Conservation (phyloP, 2,888 invertebrate genomes). For the Leptinotarsa peninsularis region DNA sequence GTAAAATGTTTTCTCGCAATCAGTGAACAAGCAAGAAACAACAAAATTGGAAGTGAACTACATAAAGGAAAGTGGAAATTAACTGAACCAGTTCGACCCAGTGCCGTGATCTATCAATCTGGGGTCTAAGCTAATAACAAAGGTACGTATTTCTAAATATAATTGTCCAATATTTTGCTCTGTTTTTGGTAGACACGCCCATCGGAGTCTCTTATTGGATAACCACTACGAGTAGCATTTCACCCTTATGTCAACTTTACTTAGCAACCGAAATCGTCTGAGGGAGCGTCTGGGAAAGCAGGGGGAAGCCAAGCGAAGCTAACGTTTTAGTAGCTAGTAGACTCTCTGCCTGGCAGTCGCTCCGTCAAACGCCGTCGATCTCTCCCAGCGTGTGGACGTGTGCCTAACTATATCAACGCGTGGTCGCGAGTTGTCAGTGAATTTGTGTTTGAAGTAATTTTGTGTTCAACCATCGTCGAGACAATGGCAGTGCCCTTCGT, state of each 20-base stretch:
- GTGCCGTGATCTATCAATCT: constrained; percentile 49
- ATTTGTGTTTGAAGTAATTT: constrained; percentile 41
- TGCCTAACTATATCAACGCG: constrained; percentile 32
- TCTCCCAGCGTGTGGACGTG: constrained; percentile 53
- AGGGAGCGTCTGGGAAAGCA: constrained; percentile 51
- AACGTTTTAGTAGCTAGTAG: constrained; percentile 48
- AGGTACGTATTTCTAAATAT: constrained; percentile 57
- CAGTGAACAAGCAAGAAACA: constrained; percentile 1
- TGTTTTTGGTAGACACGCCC: constrained; percentile 62
- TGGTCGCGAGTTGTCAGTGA: constrained; percentile 42
- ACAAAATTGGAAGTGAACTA: constrained; percentile 19
- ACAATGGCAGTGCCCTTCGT: constrained; percentile 65
- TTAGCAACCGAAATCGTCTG: constrained; percentile 47
- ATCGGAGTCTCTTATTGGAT: constrained; percentile 56
- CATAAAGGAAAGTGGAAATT: constrained; percentile 14
- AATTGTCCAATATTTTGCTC: constrained; percentile 63
- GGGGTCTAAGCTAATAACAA: constrained; percentile 51
- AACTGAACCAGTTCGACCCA: constrained; percentile 36
- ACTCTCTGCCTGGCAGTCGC: constrained; percentile 34
- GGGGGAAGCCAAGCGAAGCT: constrained; percentile 40
- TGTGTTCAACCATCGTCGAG: constrained; percentile 32
- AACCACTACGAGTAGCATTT: constrained; percentile 46
- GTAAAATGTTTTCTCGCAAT: constrained; percentile 11
- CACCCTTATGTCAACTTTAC: constrained; percentile 45
- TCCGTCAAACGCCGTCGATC: constrained; percentile 53